phyloP scores from a whole-genome alignment of 2,888 invertebrate genomes.

The Thumatha senex region DNA sequence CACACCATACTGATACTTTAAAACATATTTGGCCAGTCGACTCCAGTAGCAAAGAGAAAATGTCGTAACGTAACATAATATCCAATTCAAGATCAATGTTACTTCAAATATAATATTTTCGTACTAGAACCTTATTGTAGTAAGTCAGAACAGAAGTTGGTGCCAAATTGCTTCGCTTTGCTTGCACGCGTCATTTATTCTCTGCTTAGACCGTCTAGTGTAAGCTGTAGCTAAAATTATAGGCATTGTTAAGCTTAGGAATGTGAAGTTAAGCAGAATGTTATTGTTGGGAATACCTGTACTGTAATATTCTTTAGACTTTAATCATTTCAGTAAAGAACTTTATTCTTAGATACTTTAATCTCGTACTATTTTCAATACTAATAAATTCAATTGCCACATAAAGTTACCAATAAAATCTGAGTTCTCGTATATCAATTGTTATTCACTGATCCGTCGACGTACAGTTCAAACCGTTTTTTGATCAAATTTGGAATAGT shows the following conservation, averaged over 20 bases:
- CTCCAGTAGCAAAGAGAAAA: slow-evolving; percentile 9
- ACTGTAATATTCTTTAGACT: background rate
- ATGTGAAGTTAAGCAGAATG: background rate
- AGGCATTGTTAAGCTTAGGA: slow-evolving; percentile 4
- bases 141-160: slow-evolving; percentile 54
- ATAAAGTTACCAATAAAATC: too few relatives aligned
- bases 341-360: too few relatives aligned
- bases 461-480: too few relatives aligned
- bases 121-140: slow-evolving; percentile 54
- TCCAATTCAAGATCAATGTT: slow-evolving; percentile 35
- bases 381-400: too few relatives aligned
- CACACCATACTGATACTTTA: background rate
- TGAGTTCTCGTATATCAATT: too few relatives aligned
- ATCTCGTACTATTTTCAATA: too few relatives aligned
- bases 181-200: slow-evolving; percentile 75
- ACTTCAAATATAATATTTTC: slow-evolving; percentile 56
- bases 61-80: slow-evolving; percentile 25
- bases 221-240: slow-evolving; percentile 21
- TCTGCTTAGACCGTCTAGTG: slow-evolving; percentile 39
- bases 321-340: too few relatives aligned
- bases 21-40: background rate
- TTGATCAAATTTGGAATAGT: too few relatives aligned
- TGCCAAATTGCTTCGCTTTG: slow-evolving; percentile 78
- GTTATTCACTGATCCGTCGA: too few relatives aligned
- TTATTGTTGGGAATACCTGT: too few relatives aligned